phyloP scores from a whole-genome alignment of 2,797 vertebrate species.

The Chiroxiphia lanceolata region DNA sequence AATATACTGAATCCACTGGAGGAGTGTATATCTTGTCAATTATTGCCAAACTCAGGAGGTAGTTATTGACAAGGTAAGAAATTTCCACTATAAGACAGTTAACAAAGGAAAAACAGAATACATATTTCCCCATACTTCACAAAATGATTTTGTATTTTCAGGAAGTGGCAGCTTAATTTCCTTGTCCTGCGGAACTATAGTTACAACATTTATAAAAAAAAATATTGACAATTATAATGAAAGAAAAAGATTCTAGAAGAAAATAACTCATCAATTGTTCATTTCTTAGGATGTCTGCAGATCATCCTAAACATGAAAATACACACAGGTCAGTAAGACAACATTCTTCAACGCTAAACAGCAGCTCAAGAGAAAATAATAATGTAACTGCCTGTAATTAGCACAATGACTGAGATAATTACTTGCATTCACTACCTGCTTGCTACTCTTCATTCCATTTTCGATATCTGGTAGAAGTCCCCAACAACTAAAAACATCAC shows the following conservation, averaged over 20 bases:
- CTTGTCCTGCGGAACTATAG: not conserved
- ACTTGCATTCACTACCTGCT: not conserved
- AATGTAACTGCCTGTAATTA: not conserved
- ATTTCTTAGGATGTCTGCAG: not conserved
- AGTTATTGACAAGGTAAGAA: constrained; percentile 39
- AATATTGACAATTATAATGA: not conserved
- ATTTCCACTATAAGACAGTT: not conserved
- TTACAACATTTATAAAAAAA: not conserved
- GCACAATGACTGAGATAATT: not conserved
- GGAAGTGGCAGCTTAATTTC: not conserved
- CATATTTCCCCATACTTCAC: not conserved
- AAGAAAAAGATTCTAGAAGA: not conserved
- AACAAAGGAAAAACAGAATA: not conserved
- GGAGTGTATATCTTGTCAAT: constrained; percentile 1
- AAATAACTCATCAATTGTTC: not conserved
- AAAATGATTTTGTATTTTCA: not conserved
- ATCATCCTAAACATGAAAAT: not conserved
- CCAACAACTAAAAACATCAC: not conserved
- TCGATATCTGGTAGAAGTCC: not conserved
- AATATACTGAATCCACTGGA: not conserved
- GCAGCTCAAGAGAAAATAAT: not conserved
- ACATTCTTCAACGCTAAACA: not conserved
- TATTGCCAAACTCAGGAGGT: constrained; percentile 54
- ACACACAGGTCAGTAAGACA: not conserved
- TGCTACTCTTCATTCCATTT: not conserved